Percentiles rank a stretch among this genome's conserved stretches.
Evolutionary conservation across 1,140 invertebrate species (phyloP).

Genomic region (Thaumatotibia leucotreta): DNA sequence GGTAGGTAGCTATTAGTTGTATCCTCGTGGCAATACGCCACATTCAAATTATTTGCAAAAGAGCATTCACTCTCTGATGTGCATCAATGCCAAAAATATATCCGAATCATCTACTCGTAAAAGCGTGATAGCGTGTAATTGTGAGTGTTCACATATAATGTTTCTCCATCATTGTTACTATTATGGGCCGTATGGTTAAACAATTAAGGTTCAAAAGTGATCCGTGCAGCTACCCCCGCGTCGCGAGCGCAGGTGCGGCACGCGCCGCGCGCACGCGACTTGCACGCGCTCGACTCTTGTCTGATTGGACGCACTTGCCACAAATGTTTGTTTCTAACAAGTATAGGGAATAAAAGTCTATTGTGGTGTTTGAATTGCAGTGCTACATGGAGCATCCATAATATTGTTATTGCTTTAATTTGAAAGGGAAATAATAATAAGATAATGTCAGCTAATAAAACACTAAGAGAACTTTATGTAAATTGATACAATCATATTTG

Average conservation of each 20-base stretch:
- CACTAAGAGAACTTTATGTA: not conserved
- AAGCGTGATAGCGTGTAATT: conserved; percentile 2
- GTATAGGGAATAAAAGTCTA: conserved; percentile 37
- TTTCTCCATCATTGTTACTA: not conserved
- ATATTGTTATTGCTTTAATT: conserved; percentile 34
- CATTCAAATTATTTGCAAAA: not conserved
- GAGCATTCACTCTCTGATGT: not conserved
- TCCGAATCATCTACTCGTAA: not conserved
- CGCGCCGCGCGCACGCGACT: conserved; percentile 37
- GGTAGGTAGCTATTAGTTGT: no score
- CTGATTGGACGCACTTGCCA: conserved; percentile 63
- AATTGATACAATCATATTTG: no score
- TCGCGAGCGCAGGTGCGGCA: conserved; percentile 39
- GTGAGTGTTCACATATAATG: not conserved
- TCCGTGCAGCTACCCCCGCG: not conserved
- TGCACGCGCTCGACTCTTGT: conserved; percentile 20
- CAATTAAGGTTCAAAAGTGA: not conserved
- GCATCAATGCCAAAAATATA: not conserved
- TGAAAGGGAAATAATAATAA: conserved; percentile 5
- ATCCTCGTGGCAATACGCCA: not conserved
- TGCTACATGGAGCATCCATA: conserved; percentile 28
- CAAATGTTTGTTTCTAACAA: conserved; percentile 37
- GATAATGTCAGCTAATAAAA: not conserved
- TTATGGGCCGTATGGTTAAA: not conserved
- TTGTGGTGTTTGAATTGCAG: conserved; percentile 31